A percentile compares a stretch with the other conserved stretches of the same genome.
Conservation (phyloP, 2,888 invertebrate genomes). For the Drosophila rellima region DNA sequence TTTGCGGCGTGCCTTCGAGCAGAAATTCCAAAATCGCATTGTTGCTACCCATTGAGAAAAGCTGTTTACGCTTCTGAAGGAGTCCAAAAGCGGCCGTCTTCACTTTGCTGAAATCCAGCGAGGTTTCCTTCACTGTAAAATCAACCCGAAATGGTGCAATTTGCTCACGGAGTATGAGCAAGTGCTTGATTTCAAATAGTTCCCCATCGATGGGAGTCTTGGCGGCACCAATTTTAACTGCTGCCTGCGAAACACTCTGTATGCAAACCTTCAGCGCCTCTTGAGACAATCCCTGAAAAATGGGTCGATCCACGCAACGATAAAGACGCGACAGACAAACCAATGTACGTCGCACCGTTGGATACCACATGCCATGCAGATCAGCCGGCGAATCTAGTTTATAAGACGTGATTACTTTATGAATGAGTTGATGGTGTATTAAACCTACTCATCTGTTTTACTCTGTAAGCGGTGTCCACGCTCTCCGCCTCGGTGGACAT, state of each 20-base stretch:
- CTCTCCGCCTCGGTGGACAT: constrained; percentile 91
- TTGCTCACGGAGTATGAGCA: constrained; percentile 98
- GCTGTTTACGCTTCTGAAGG: constrained; percentile 91
- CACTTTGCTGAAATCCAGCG: constrained; percentile 96
- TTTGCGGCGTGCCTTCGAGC: constrained; percentile 96
- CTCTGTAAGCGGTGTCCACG: constrained; percentile 85
- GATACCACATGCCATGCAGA: constrained; percentile 99
- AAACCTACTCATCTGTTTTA: constrained; percentile 83
- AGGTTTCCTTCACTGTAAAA: constrained; percentile 96
- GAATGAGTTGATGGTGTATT: rapidly evolving
- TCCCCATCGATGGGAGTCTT: constrained; percentile 96
- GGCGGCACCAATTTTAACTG: constrained; percentile 91
- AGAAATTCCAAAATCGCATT: constrained; percentile 97
- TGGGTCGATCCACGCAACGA: constrained; percentile 96
- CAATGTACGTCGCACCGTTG: constrained; percentile 96
- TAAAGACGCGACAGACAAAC: constrained; percentile 96
- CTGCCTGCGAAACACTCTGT: constrained; percentile 94
- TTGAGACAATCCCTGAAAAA: constrained; percentile 98
- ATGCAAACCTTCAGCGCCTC: constrained; percentile 97
- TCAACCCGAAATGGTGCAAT: constrained; percentile 99
- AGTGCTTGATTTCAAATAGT: constrained; percentile 98
- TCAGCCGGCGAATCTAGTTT: constrained; percentile 93
- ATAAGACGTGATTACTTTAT: not conserved
- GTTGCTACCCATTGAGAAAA: constrained; percentile 94
- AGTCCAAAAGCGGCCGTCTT: constrained; percentile 93